Evolutionary conservation across 2,888 invertebrate species (phyloP), one percentile per base, ranked within the genome.

Genomic region (Parthenolecanium corni): DNA sequence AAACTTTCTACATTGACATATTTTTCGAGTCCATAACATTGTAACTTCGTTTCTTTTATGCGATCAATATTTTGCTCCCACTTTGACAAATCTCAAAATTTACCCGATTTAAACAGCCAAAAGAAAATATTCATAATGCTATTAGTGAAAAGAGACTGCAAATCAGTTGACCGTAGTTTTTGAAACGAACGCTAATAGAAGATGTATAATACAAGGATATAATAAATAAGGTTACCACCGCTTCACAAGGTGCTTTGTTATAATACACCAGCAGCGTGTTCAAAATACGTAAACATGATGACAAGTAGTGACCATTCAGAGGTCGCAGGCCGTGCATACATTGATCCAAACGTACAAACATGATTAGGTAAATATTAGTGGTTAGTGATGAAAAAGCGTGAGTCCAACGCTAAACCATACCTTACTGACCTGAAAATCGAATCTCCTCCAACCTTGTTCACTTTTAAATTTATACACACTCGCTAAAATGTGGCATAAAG

Each of bases 391-490:
- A 66, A 65, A 63, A 65, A 66, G 65, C 65, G 66, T 65, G 65
- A 65, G 64, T 66, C 66, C 65, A 36, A 63, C 66, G 66, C 64
- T 70, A 70, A 71, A 73, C 73, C 78, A 78, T 81, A 84, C 84
- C 80, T 84, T 85, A 78, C 82, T 82, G 74, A 87, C 84, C 75
- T 88, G 88, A 76, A 92, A 86, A 79, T 93, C 92, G 75, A 95
- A 92, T 76, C 92, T 83, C 72, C 93, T 83, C 85, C 91, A 95
- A 74, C 91, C 88, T 76, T 95, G 95, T 75, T 96, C 96, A 75
- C 85, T 86, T 76, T 94, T 93, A 78, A 91, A 95, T 72, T 90
- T 89, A 80, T 88, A 96, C 74, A 92, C 93, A 68, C 93, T 87
- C 69, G 89, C 85, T 69, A 97, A 82, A 73, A 95, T 89, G 70